Evolutionary conservation across 2,888 invertebrate species (phyloP).

Genomic region (Lottia gigantea): DNA sequence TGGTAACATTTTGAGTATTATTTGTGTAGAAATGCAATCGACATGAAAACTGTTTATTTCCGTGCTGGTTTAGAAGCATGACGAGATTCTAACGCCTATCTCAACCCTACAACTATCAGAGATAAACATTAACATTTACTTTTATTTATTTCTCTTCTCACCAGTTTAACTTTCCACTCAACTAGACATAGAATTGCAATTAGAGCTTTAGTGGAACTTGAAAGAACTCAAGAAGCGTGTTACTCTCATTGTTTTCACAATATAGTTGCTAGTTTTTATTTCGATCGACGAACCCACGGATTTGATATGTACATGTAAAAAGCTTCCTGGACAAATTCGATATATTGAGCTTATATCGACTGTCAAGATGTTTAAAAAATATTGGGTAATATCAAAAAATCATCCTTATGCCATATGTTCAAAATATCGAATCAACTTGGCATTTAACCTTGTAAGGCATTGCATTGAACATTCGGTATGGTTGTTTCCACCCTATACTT

Average conservation of each 20-base stretch:
- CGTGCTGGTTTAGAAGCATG: constrained; percentile 1
- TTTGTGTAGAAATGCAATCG: too few relatives aligned
- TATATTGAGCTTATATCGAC: neutral
- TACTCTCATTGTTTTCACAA: neutral
- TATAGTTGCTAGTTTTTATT: constrained; percentile 9
- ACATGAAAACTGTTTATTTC: neutral
- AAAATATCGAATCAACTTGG: too few relatives aligned
- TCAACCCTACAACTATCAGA: neutral
- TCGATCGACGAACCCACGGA: constrained; percentile 1
- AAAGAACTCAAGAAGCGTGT: constrained; percentile 4
- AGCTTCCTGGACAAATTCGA: constrained; percentile 11
- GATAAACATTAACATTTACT: too few relatives aligned
- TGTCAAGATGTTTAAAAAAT: too few relatives aligned
- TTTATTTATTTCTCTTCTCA: neutral
- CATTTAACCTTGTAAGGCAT: too few relatives aligned
- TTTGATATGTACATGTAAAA: constrained; percentile 11
- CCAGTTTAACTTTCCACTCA: constrained; percentile 4
- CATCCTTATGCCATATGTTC: too few relatives aligned
- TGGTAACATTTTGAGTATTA: too few relatives aligned
- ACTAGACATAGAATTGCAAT: constrained; percentile 8
- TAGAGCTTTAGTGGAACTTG: constrained; percentile 8
- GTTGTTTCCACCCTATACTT: too few relatives aligned
- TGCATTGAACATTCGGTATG: too few relatives aligned
- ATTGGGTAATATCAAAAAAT: too few relatives aligned
- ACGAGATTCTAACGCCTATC: constrained; percentile 8